Conservation (phyloP, 1,140 invertebrate genomes). For the Myzus persicae region DNA sequence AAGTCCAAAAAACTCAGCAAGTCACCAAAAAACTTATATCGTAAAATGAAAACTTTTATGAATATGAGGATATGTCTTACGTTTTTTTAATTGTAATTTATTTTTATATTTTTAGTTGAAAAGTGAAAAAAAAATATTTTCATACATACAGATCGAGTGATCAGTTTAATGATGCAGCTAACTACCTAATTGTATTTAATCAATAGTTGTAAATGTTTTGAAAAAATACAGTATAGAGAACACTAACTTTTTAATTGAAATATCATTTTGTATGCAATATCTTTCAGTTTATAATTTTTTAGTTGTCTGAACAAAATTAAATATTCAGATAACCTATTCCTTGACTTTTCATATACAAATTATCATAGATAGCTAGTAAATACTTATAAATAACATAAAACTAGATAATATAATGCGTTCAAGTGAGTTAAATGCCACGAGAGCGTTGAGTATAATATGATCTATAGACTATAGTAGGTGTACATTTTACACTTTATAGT, state of each 20-base stretch:
- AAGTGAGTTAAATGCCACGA: too few species aligned
- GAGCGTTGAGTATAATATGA: too few species aligned
- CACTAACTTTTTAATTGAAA: background rate
- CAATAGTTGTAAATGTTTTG: background rate
- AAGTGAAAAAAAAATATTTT: background rate
- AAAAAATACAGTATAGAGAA: background rate
- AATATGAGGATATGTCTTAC: background rate
- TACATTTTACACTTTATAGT: too few species aligned
- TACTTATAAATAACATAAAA: too few species aligned
- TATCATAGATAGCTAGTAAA: too few species aligned
- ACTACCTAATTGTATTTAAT: background rate
- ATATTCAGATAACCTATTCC: too few species aligned
- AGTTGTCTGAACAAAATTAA: background rate
- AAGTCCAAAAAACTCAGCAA: background rate
- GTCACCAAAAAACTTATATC: background rate
- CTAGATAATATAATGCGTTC: too few species aligned
- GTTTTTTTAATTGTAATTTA: constrained; percentile 8
- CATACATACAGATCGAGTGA: background rate
- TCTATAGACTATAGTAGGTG: too few species aligned
- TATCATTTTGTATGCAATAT: background rate
- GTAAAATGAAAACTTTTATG: background rate
- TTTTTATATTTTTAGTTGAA: background rate
- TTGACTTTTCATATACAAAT: too few species aligned
- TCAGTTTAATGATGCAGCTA: background rate
- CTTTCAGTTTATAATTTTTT: background rate